Evolutionary conservation across 1,140 invertebrate genomes (phyloP).

Genomic region (Monomorium pharaonis): DNA sequence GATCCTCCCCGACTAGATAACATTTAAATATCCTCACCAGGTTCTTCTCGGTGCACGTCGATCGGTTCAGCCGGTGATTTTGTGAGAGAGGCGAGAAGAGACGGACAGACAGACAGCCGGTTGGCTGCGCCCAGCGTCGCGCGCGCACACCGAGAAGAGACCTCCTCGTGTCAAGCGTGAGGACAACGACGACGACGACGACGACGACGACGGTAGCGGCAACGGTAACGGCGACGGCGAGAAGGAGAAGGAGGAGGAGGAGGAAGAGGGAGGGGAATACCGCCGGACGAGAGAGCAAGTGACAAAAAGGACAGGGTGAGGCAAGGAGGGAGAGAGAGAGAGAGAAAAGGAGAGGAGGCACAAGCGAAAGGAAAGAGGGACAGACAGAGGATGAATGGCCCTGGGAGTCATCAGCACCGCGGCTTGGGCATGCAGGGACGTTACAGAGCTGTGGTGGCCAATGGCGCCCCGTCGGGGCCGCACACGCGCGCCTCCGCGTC

Average conservation of each 20-base stretch:
- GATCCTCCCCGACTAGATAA: conserved; percentile 42
- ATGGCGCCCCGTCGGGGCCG: conserved; percentile 72
- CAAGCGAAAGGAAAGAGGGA: conserved; percentile 55
- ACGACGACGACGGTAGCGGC: conserved; percentile 1
- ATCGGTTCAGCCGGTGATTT: conserved; percentile 14
- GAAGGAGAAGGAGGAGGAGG: conserved; percentile 32
- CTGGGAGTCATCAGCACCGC: conserved; percentile 81
- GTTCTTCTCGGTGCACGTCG: conserved; percentile 51
- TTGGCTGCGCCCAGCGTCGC: not conserved
- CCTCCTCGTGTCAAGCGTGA: conserved; percentile 6
- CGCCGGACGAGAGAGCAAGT: conserved; percentile 12
- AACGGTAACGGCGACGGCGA: conserved; percentile 16
- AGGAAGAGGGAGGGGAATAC: conserved; percentile 43
- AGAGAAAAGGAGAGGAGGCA: conserved; percentile 49
- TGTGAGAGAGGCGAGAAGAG: conserved; percentile 13
- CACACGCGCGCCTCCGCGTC: conserved; percentile 66
- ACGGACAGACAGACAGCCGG: not conserved
- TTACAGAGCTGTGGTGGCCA: conserved; percentile 77
- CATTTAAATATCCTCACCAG: conserved; percentile 69
- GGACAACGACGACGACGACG: not conserved
- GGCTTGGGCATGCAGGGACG: conserved; percentile 80
- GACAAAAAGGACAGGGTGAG: conserved; percentile 8
- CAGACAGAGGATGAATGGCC: conserved; percentile 77
- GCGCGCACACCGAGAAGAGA: conserved; percentile 11
- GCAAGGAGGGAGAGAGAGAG: conserved; percentile 23